These are phyloP conservation scores for Tetrapedia diversipes DNA, from an alignment of 2,888 invertebrate species.

Conservation along the genomic window DNA sequence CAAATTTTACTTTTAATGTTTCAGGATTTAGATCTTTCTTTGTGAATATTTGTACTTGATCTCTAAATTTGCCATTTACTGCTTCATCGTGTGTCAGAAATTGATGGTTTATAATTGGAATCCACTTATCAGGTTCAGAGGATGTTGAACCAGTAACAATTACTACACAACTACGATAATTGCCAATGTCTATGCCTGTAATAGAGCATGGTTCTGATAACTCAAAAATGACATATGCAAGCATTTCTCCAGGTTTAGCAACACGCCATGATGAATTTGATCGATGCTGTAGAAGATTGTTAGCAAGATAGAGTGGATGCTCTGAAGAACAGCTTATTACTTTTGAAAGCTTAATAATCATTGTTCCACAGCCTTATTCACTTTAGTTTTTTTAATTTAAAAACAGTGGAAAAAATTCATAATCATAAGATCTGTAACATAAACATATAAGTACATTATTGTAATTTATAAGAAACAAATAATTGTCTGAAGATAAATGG, in stretches of 20 bases:
- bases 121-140: conserved; percentile 78
- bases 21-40: conserved; percentile 78
- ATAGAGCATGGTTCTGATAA: conserved; percentile 75
- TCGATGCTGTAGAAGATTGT: conserved; percentile 75
- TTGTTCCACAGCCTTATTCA: conserved; percentile 41
- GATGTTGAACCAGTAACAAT: conserved; percentile 77
- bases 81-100: conserved; percentile 80
- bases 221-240: conserved; percentile 76
- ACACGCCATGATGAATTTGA: conserved; percentile 77
- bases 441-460: neutral
- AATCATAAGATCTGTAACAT: neutral
- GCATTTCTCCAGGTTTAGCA: conserved; percentile 77
- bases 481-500: neutral
- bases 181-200: conserved; percentile 79
- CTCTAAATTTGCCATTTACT: conserved; percentile 75
- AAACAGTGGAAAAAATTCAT: neutral
- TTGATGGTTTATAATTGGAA: conserved; percentile 77
- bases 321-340: conserved; percentile 79
- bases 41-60: conserved; percentile 80
- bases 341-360: conserved; percentile 78
- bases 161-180: conserved; percentile 79
- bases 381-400: neutral
- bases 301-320: conserved; percentile 76
- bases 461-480: neutral
- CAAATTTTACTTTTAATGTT: conserved; percentile 76